Percentiles rank a stretch among this genome's conserved stretches.
These are phyloP conservation scores for Xylota sylvarum DNA, from an alignment of 2,888 invertebrate species.

Conservation along the genomic window DNA sequence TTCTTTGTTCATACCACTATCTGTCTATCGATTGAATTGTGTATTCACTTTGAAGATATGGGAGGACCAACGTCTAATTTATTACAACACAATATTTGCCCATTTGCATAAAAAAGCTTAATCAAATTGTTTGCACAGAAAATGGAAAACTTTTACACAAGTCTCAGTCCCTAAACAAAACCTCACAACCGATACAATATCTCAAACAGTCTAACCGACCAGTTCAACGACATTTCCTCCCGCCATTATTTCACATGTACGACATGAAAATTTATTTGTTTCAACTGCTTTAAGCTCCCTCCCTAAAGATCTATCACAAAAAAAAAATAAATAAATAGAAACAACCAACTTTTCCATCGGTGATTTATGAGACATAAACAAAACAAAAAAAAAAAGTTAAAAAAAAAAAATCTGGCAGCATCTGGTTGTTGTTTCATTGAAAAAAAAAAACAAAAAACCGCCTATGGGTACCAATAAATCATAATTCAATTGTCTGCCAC, in stretches of 20 bases:
- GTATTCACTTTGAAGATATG: too few relatives aligned
- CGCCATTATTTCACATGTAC: conserved; percentile 46
- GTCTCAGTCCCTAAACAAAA: conserved; percentile 6
- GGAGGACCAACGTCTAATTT: too few relatives aligned
- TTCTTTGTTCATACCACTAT: too few relatives aligned
- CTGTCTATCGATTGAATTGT: too few relatives aligned
- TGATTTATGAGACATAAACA: conserved; percentile 52
- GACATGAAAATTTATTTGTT: conserved; percentile 51
- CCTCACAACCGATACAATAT: conserved; percentile 16
- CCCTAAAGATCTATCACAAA: conserved; percentile 35
- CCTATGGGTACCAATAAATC: conserved; percentile 47
- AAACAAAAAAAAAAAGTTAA: not conserved
- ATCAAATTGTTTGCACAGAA: not conserved
- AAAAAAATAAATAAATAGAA: conserved; percentile 26
- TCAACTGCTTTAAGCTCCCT: conserved; percentile 40
- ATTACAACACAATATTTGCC: not conserved
- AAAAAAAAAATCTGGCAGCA: conserved; percentile 24
- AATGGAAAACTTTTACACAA: not conserved
- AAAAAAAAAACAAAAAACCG: conserved; percentile 8
- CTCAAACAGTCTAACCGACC: conserved; percentile 6
- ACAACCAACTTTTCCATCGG: conserved; percentile 46
- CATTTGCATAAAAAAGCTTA: not conserved
- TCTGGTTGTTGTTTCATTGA: conserved; percentile 30
- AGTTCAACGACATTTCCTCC: conserved; percentile 29
- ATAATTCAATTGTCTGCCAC: conserved; percentile 54